These are phyloP conservation scores for Nomada hirtipes DNA, from an alignment of 2,888 invertebrate species.

Conservation along the genomic window DNA sequence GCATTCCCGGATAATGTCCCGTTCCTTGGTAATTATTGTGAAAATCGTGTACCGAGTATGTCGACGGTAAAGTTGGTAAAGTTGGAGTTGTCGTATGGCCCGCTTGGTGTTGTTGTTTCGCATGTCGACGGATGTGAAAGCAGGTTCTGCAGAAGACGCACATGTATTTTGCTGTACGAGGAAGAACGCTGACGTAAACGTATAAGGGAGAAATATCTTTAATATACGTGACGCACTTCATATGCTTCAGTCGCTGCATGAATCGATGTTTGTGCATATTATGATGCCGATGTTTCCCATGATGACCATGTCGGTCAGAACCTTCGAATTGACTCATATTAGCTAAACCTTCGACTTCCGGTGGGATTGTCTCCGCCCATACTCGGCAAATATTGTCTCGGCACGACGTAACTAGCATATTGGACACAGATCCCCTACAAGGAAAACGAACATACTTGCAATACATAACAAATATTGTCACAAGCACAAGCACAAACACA, in stretches of 20 bases:
- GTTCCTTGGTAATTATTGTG: constrained; percentile 94
- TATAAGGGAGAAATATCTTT: constrained; percentile 49
- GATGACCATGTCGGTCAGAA: constrained; percentile 88
- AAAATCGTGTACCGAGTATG: constrained; percentile 97
- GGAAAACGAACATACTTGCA: no score
- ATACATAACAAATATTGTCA: not conserved
- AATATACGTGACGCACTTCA: constrained; percentile 90
- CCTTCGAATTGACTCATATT: constrained; percentile 88
- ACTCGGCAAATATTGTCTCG: constrained; percentile 99
- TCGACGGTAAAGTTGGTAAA: constrained; percentile 95
- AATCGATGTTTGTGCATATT: constrained; percentile 96
- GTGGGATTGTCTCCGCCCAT: constrained; percentile 99
- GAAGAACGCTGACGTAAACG: not conserved
- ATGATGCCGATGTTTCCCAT: constrained; percentile 93
- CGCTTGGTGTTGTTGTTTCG: constrained; percentile 89
- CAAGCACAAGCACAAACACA: not conserved
- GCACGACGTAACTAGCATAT: constrained; percentile 99
- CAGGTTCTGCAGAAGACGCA: constrained; percentile 88
- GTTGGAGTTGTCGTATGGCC: constrained; percentile 86
- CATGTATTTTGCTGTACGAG: constrained; percentile 33
- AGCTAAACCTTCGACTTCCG: constrained; percentile 95
- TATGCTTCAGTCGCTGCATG: constrained; percentile 98
- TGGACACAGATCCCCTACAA: constrained; percentile 95
- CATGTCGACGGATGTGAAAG: constrained; percentile 94
- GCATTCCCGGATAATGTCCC: constrained; percentile 90